Base-by-base conservation (phyloP, 1,140 invertebrate genomes). In the Papilio machaon region DNA sequence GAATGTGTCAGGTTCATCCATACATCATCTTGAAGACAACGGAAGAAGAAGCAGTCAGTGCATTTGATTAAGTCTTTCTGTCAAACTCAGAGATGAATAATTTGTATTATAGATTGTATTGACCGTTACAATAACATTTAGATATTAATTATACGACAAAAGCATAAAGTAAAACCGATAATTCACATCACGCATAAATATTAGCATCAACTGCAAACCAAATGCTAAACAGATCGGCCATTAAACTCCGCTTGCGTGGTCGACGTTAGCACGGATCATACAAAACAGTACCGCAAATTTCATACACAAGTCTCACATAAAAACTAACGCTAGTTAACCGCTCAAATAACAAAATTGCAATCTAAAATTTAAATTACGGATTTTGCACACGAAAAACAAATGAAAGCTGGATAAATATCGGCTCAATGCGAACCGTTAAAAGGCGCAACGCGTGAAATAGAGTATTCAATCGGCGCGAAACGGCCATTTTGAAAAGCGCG, bases 401-500 rank as follows among this genome's bases (percentile, higher is more conserved):
- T 76, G 43, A 47, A 80, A 47, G n/a, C n/a, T 67, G 23, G 15
- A 76, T 76, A 67, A 64, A 76, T 47, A 82, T 49, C 47, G 38
- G 30, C 5, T 54, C 73, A 79, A 80, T 79, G 73, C 52, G 49
- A 75, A 83, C 80, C 54, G 67, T 52, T 43, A 80, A 80, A 80
- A 80, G 78, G 78, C 78, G 67, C 60, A 73, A 81, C 77, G 38
- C 79, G 67, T 73, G 74, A 54, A 76, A 76, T 76, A 76, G 74
- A 49, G 43, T 76, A 76, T 76, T 76, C 74, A 76, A 76, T 47
- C 54, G 43, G 13, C 52, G 9, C n/a, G 74, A 35, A 82, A 82
- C 78, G 79, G 74, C 79, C 78, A 83, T 85, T 85, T 81, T 80
- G 70, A 80, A 80, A 85, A 82, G 82, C 82, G 82, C 80, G 83